phyloP scores from a whole-genome alignment of 30 jellyfish, hydroid and myxozoan genomes.

The Catostylus mosaicus region DNA sequence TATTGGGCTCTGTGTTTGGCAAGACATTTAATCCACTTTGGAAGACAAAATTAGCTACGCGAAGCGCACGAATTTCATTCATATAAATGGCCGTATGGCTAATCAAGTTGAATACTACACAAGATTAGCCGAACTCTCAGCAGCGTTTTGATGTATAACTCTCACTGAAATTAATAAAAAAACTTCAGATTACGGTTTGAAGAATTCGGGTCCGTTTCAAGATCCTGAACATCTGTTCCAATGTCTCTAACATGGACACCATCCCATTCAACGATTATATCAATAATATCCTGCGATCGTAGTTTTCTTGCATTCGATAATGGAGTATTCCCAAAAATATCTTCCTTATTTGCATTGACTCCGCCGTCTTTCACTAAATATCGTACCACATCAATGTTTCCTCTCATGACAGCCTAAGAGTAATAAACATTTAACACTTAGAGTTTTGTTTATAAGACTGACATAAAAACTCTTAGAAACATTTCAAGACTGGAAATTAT shows the following conservation, averaged over 20 bases:
- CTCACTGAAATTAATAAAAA: neutral
- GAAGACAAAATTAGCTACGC: too few species aligned
- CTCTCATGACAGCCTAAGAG: slow-evolving; percentile 86
- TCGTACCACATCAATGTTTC: slow-evolving; percentile 68
- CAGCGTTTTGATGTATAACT: too few species aligned
- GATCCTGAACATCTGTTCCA: neutral
- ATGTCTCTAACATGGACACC: slow-evolving; percentile 45
- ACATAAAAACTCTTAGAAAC: neutral
- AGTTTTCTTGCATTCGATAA: slow-evolving; percentile 76
- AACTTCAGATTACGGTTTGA: neutral
- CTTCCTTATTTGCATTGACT: slow-evolving; percentile 56
- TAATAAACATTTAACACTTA: too few species aligned
- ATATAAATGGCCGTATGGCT: too few species aligned
- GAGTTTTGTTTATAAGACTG: neutral
- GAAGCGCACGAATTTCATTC: too few species aligned
- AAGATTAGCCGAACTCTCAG: too few species aligned
- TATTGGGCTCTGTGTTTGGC: too few species aligned
- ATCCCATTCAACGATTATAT: slow-evolving; percentile 62
- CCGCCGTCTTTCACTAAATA: slow-evolving; percentile 74
- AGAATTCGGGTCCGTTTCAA: neutral
- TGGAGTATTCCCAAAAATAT: slow-evolving; percentile 85
- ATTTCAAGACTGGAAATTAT: too few species aligned
- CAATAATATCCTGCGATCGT: slow-evolving; percentile 55
- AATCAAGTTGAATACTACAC: too few species aligned
- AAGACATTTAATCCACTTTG: too few species aligned